Base-by-base conservation (phyloP, 2,113 vertebrate species). In the Pachypanchax playfairii region DNA sequence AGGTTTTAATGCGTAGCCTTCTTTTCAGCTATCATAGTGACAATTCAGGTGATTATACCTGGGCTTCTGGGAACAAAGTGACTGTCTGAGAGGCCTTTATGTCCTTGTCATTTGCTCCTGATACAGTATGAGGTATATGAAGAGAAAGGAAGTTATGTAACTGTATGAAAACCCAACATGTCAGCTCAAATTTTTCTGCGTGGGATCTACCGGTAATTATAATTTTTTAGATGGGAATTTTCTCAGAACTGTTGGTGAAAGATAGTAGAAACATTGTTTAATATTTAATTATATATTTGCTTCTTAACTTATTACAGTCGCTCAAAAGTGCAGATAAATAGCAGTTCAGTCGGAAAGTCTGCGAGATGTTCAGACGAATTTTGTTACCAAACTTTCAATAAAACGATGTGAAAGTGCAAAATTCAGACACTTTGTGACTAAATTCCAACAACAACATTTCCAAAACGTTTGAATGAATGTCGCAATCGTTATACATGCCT, bases 1-100 rank as follows among this genome's bases (percentile, higher is more conserved):
- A 28, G 59, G 21, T 91, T 88, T 88, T 79, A 86, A 88, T 86
- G 85, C 70, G 79, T 24, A 25, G 33, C 25, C 39, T 44, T 42
- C 46, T 36, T 42, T 48, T 38, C 50, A 46, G 65, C 31, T 63
- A 41, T 73, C 54, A 70, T 48, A 55, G 39, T 60, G 53, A 46
- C 70, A 76, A 44, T 64, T 41, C 43, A 76, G 56, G 79, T 68
- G 44, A 83, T 74, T 75, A 65, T 50, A 74, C 61, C 67, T 71
- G 43, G 42, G 64, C 67, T 39, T 33, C 11, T 3, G 64, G 51
- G 65, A 55, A 57, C 31, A 61, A 49, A 65, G 42, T 65, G 2
- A 72, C 51, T 69, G 55, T 73, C 44, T 62, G n/a, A 59, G 28
- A 44, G 25, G 1, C 5, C n/a, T 47, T 64, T 61, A 31, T 55